These are phyloP conservation scores for Orycteropus afer DNA, from an alignment of 2,113 vertebrate species.

Conservation along the genomic window DNA sequence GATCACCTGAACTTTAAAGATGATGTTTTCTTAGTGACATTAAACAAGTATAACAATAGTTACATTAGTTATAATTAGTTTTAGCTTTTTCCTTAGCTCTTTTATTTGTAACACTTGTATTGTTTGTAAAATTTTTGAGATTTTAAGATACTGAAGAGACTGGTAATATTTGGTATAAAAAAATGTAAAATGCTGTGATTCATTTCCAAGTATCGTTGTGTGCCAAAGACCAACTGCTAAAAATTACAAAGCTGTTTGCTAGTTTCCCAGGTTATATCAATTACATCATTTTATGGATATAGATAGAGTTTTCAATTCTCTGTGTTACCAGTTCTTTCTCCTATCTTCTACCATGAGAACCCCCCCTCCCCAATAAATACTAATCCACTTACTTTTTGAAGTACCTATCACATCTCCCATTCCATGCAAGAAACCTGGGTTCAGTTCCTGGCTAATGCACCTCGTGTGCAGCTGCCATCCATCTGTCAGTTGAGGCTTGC, in stretches of 20 bases:
- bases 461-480: too few relatives aligned
- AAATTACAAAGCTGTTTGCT: conserved; percentile 7
- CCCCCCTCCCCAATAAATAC: not conserved
- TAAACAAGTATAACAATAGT: not conserved
- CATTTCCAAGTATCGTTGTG: not conserved
- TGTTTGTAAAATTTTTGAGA: conserved; percentile 26
- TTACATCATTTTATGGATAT: not conserved
- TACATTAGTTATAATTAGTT: not conserved
- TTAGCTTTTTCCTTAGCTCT: not conserved
- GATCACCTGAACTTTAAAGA: not conserved
- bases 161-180: not conserved
- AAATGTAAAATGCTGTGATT: conserved; percentile 32
- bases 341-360: not conserved
- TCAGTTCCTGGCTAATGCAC: too few relatives aligned
- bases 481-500: too few relatives aligned
- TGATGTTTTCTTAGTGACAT: conserved; percentile 2
- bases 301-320: not conserved
- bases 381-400: not conserved
- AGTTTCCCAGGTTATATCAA: not conserved
- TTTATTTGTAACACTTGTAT: not conserved
- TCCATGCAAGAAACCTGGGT: too few relatives aligned
- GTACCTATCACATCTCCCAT: not conserved
- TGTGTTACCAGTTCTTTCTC: not conserved
- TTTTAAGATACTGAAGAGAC: conserved; percentile 15
- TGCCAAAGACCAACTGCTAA: conserved; percentile 25